Base-by-base conservation (phyloP, 2,888 invertebrate species). In the Drosophila ezoana region DNA sequence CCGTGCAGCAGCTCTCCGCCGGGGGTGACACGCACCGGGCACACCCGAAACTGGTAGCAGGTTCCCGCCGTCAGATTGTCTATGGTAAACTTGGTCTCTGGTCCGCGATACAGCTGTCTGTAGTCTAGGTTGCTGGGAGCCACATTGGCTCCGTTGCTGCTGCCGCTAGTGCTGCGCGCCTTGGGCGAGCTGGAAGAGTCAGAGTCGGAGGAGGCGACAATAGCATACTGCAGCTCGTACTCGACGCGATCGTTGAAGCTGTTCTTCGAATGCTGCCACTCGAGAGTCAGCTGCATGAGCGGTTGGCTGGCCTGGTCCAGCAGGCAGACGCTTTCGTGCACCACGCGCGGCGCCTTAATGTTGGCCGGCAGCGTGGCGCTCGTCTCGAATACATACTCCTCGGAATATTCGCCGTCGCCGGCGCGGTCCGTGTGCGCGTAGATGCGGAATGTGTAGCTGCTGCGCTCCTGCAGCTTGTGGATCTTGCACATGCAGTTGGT, bases 371-470 rank as follows among this genome's bases (percentile, higher is more conserved):
- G 96, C 35, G 98, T 96, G 76, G 95, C 94, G 66, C 93, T 93
- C 37, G 98, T 98, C 81, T 93, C 93, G 91, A 96, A 97, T 63
- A 94, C 93, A 90, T 94, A 94, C 54, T 95, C 93, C 64, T 93
- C 93, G 5, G 97, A 96, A 93, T 95, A 97, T 37, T 95, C 94
- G 16, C 98, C 98, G 81, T 95, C 94, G 11, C 97, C 98, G 64
- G 96, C 97, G 45, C 93, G 93, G 91, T 96, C 96, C 91, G 97
- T 97, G 79, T 95, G 94, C 52, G 97, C 97, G 81, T 95, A 96
- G 88, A 98, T 96, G 82, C 97, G 94, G 93, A 98, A 97, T 89
- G 94, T 94, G 93, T 98, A 98, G 61, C 94, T 93, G 13, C 95
- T 96, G 83, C 95, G 94, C 92, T 98, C 98, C 84, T 95, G 95